phyloP scores from a whole-genome alignment of 2,113 vertebrate species.

The Nicator chloris region DNA sequence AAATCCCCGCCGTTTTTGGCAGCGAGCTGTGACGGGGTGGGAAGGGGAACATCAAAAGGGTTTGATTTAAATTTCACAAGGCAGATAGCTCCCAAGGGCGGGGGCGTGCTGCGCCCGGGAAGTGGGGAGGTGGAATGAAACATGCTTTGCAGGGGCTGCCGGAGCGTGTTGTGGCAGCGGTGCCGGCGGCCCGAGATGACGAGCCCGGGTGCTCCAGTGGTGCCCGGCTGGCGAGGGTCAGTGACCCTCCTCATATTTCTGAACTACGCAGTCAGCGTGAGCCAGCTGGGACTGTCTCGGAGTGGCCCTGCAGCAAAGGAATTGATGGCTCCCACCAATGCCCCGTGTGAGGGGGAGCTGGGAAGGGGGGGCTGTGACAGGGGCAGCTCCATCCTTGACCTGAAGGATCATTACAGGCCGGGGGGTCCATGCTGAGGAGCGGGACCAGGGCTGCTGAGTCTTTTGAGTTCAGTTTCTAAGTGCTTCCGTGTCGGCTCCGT shows the following conservation, averaged over 20 bases:
- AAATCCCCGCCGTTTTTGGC: slow-evolving; percentile 57
- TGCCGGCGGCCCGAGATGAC: not conserved
- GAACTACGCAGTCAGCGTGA: fast-evolving
- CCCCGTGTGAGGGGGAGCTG: not conserved
- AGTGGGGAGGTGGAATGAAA: not conserved
- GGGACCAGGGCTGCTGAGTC: not conserved
- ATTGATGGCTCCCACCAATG: not conserved
- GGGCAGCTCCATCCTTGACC: not conserved
- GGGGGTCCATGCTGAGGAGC: not conserved
- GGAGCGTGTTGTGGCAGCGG: not conserved
- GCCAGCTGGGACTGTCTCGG: not conserved
- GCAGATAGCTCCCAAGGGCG: slow-evolving; percentile 11
- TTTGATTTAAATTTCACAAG: slow-evolving; percentile 28
- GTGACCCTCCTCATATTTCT: not conserved
- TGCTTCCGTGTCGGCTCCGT: not conserved
- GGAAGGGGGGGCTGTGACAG: not conserved
- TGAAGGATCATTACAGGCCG: fast-evolving
- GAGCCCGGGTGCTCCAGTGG: not conserved
- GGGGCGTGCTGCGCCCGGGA: not conserved
- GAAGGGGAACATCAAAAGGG: slow-evolving; percentile 48
- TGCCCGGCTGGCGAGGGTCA: fast-evolving
- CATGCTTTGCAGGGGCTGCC: not conserved
- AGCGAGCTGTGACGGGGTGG: slow-evolving; percentile 1
- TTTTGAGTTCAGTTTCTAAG: not conserved
- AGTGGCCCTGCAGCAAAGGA: not conserved